Evolutionary conservation across 2,888 invertebrate species (phyloP).

Genomic region (Hypolimnas misippus): DNA sequence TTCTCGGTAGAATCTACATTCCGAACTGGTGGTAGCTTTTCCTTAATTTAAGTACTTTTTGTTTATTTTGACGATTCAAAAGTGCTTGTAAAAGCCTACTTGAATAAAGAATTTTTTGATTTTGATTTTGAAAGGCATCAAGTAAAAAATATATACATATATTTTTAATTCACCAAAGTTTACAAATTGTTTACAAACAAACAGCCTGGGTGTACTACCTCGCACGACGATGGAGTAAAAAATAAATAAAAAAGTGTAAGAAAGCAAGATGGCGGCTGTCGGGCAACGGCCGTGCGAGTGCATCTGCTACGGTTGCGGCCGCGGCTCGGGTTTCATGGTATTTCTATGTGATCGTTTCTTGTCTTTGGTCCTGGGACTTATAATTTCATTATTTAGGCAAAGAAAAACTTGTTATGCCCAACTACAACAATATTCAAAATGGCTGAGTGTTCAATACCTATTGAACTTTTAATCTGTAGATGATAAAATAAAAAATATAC

Average conservation of each 20-base stretch:
- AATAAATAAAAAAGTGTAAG: conserved; percentile 42
- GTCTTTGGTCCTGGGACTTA: conserved; percentile 56
- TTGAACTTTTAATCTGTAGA: not conserved
- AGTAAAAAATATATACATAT: too few species aligned
- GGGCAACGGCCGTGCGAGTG: conserved; percentile 66
- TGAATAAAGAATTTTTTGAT: too few species aligned
- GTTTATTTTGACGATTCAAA: too few species aligned
- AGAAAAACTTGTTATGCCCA: not conserved
- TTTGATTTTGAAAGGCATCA: too few species aligned
- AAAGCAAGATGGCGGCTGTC: conserved; percentile 54
- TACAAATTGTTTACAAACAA: conserved; percentile 6
- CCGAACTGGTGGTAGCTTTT: too few species aligned
- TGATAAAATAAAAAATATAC: not conserved
- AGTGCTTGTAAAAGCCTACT: too few species aligned
- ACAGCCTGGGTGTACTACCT: not conserved
- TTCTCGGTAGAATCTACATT: too few species aligned
- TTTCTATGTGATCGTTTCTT: conserved; percentile 52
- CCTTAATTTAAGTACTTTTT: too few species aligned
- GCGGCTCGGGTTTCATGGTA: conserved; percentile 62
- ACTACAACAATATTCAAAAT: too few species aligned
- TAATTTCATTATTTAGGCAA: conserved; percentile 28
- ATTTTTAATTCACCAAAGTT: too few species aligned
- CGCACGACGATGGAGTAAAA: conserved; percentile 26
- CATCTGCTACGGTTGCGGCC: conserved; percentile 67
- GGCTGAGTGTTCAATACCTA: not conserved